Evolutionary conservation across 2,797 vertebrate species (phyloP), one percentile per base, ranked within the genome.

Genomic region (Pelodytes ibericus): DNA sequence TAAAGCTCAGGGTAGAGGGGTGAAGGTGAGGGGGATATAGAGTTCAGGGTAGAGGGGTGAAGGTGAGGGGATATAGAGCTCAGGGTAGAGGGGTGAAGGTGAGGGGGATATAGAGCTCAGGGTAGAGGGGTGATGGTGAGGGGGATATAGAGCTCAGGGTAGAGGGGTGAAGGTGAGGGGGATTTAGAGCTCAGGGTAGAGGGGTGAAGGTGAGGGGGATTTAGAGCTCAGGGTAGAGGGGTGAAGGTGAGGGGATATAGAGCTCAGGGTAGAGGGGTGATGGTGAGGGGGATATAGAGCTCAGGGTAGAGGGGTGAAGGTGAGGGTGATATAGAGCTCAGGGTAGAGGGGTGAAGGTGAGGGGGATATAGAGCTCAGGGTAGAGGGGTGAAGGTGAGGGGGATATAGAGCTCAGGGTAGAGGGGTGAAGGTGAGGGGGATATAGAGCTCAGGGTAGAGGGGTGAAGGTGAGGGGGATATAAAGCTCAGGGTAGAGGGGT

Each of bases 161-260:
- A 9, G 8, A 26, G 11, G 41, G 22, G 25, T 6, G 15, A 15
- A 29, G 15, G 6, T 3, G 3, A 6, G 25, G n/a, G 6, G 39
- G 5, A 49, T 10, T 10, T n/a, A 24, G 13, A 22, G n/a, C 51
- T n/a, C n/a, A n/a, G n/a, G n/a, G 11, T 56, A 56, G 10, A 4
- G 27, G 0, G 0, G 3, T 27, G 25, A 7, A 3, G 81, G 5
- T 84, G 73, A 2, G 93, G 89, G 0, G 90, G 91, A 0, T 89
- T 82, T 72, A 98, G 84, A n/a, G 8, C 4, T 3, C 7, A 31
- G 11, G 15, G 49, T 16, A 1, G 13, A 11, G 15, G n/a, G n/a
- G n/a, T n/a, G n/a, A 2, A 11, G 3, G 13, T 39, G 16, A 16
- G 24, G 18, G 51, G 33, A 36, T 36, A 36, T 36, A 57, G 47